Evolutionary conservation across 2,888 invertebrate species (phyloP).

Genomic region (Platycnemis pennipes): DNA sequence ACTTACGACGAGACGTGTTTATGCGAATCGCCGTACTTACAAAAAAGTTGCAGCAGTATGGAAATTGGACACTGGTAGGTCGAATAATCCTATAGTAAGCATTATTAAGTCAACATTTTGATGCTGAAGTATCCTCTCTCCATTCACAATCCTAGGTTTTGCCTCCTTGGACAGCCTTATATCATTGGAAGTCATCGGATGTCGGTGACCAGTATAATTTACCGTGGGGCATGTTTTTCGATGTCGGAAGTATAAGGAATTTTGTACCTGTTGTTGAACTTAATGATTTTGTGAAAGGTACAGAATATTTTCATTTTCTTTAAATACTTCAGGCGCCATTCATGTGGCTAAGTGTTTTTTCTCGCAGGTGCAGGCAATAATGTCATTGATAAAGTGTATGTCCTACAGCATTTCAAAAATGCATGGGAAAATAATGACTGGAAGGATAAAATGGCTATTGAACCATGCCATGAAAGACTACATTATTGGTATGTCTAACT

Average conservation of each 20-base stretch:
- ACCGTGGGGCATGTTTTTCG: slow-evolving; percentile 93
- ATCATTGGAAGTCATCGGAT: slow-evolving; percentile 90
- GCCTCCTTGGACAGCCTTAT: slow-evolving; percentile 95
- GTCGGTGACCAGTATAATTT: slow-evolving; percentile 82
- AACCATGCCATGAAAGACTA: slow-evolving; percentile 79
- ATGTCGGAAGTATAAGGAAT: slow-evolving; percentile 87
- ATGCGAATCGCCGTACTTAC: slow-evolving; percentile 94
- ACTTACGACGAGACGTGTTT: slow-evolving; percentile 97
- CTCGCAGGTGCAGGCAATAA: slow-evolving; percentile 80
- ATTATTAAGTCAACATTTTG: background rate
- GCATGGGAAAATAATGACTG: slow-evolving; percentile 92
- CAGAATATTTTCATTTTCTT: slow-evolving; percentile 68
- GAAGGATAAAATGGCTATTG: slow-evolving; percentile 89
- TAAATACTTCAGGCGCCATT: background rate
- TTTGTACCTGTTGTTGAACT: slow-evolving; percentile 94
- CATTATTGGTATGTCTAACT: slow-evolving; percentile 73
- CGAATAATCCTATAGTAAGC: too few relatives aligned
- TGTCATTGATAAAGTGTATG: slow-evolving; percentile 87
- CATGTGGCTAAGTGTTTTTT: slow-evolving; percentile 71
- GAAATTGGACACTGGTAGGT: slow-evolving; percentile 79
- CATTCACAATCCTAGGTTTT: slow-evolving; percentile 86
- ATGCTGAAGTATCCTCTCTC: background rate
- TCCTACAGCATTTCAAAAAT: slow-evolving; percentile 91
- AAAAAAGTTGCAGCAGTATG: slow-evolving; percentile 83
- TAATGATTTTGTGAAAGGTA: slow-evolving; percentile 87